Conservation (phyloP, 2,797 vertebrate genomes). For the Hypotaenidia philippensis region DNA sequence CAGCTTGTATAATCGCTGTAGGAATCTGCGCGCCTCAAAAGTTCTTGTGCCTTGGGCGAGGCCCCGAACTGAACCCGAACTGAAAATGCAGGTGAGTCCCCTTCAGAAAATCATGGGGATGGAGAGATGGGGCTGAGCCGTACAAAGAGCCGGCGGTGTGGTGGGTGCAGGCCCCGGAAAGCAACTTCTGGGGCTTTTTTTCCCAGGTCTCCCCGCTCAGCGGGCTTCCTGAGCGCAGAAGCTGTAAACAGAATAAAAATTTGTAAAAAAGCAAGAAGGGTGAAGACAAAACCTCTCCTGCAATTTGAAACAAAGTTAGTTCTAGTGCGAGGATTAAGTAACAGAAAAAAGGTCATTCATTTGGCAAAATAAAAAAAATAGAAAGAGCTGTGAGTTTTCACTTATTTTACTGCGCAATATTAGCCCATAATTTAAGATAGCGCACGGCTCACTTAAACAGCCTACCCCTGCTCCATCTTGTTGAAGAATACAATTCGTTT, state of each 20-base stretch:
- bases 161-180: not conserved
- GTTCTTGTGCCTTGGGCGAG: not conserved
- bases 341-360: constrained; percentile 51
- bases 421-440: constrained; percentile 80
- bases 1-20: not conserved
- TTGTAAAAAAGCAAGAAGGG: not conserved
- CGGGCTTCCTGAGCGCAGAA: not conserved
- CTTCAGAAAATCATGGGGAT: not conserved
- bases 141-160: not conserved
- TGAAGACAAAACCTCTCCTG: constrained; percentile 25
- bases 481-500: constrained; percentile 78
- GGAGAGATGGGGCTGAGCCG: not conserved
- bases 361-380: constrained; percentile 74
- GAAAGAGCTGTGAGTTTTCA: constrained; percentile 71
- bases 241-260: not conserved
- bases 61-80: not conserved
- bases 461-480: constrained; percentile 75
- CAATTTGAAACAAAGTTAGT: constrained; percentile 32
- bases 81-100: not conserved
- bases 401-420: constrained; percentile 74
- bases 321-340: constrained; percentile 73
- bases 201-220: not conserved
- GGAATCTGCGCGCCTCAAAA: not conserved
- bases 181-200: not conserved
- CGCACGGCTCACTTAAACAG: constrained; percentile 60